Conservation (phyloP, 35 echinoderm and acorn worm genomes). For the Apostichopus californicus region DNA sequence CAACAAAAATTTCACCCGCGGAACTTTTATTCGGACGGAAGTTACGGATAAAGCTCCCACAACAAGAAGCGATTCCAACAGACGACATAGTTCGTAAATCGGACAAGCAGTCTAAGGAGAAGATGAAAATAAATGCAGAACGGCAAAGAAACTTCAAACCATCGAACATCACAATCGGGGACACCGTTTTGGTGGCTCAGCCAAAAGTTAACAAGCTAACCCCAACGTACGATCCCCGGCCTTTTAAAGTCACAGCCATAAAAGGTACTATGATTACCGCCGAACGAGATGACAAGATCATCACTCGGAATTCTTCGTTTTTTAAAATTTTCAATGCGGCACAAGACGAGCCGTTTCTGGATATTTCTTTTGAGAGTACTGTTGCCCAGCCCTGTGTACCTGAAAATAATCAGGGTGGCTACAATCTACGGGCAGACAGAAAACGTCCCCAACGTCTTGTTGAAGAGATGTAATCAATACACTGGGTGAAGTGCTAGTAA, state of each 20-base stretch:
- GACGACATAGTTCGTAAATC: conserved; percentile 29
- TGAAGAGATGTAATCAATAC: neutral
- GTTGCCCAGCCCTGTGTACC: neutral
- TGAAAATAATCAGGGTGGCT: neutral
- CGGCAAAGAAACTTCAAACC: conserved; percentile 42
- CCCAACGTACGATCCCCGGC: conserved; percentile 18
- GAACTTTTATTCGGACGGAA: neutral
- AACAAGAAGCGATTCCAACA: neutral
- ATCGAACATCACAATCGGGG: conserved; percentile 27
- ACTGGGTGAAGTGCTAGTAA: conserved; percentile 13
- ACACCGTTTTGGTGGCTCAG: conserved; percentile 53
- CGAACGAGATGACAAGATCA: neutral
- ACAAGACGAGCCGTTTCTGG: neutral
- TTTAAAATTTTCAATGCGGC: neutral
- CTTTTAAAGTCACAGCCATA: neutral
- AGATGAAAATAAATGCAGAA: conserved; percentile 73
- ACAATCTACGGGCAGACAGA: neutral
- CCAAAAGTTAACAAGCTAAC: conserved; percentile 28
- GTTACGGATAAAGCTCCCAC: conserved; percentile 27
- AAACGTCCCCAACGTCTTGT: neutral
- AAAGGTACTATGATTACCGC: conserved; percentile 29
- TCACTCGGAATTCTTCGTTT: conserved; percentile 10
- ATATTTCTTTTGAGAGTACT: neutral
- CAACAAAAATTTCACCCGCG: conserved; percentile 31
- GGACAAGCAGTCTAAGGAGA: conserved; percentile 50